These are phyloP conservation scores for Zaprionus inermis DNA, from an alignment of 1,140 invertebrate genomes.

Conservation along the genomic window DNA sequence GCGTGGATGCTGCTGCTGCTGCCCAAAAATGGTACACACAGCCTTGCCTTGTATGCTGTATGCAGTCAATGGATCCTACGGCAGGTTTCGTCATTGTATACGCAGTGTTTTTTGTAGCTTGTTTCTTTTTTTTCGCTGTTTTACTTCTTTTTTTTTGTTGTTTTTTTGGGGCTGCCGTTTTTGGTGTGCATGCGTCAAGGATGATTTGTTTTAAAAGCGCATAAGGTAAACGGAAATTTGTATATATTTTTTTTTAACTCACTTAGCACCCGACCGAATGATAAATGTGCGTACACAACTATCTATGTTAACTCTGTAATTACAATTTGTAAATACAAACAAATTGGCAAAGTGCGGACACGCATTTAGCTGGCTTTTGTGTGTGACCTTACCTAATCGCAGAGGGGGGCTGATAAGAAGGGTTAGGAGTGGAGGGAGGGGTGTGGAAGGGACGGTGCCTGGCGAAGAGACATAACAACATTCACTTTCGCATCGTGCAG, in stretches of 20 bases:
- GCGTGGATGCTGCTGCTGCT: slow-evolving; percentile 60
- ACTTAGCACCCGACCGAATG: slow-evolving; percentile 26
- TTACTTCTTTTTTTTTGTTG: slow-evolving; percentile 7
- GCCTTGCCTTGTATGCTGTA: slow-evolving; percentile 74
- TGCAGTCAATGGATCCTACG: slow-evolving; percentile 51
- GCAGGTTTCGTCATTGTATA: slow-evolving; percentile 53
- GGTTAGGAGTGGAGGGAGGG: neutral
- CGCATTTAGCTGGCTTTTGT: slow-evolving; percentile 29
- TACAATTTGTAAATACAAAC: slow-evolving; percentile 47
- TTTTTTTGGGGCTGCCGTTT: slow-evolving; percentile 64
- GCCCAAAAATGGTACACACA: slow-evolving; percentile 73
- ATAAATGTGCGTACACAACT: neutral
- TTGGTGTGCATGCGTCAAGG: slow-evolving; percentile 78
- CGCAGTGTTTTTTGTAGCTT: slow-evolving; percentile 11
- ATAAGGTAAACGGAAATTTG: slow-evolving; percentile 1
- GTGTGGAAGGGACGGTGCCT: slow-evolving; percentile 7
- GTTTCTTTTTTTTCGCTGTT: slow-evolving; percentile 11
- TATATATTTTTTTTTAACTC: slow-evolving; percentile 20
- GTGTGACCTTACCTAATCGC: slow-evolving; percentile 70
- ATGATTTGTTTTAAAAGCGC: slow-evolving; percentile 70
- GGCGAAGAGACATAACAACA: slow-evolving; percentile 32
- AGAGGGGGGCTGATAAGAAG: neutral
- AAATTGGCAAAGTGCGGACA: slow-evolving; percentile 45
- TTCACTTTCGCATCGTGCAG: slow-evolving; percentile 76
- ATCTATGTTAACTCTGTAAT: slow-evolving; percentile 22